Evolutionary conservation across 23 tunicate species (phyloP), one percentile per base, ranked within the genome.

Genomic region (Clavelina lepadiformis): DNA sequence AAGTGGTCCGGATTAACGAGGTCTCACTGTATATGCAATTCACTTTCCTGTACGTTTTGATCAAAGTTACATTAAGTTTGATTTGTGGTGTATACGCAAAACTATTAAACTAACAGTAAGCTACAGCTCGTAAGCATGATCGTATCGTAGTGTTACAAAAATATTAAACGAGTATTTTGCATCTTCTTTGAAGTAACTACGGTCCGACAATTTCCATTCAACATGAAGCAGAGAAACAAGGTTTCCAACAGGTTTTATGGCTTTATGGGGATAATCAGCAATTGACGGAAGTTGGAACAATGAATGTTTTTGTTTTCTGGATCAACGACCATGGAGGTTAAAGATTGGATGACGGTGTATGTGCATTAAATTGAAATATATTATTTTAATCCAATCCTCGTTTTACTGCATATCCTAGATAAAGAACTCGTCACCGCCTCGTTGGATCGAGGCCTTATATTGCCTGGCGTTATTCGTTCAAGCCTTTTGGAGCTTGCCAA

Each of bases 261-360:
- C 56, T 77, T 15, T 49, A 79, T 34, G 79, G 79, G 33, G 49
- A 21, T 7, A 49, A 79, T 7, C 69, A 72, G 19, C 15, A 46
- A 41, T 28, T 79, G 3, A 79, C 85, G 11, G 85, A 79, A 58
- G 79, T 45, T 45, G 85, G 85, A 31, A 58, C 71, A 32, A 72
- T 72, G 79, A 79, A 72, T 29, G 5, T 72, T 2, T 57, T 72
- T 24, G 72, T 79, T 41, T 72, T 38, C 49, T 79, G 85, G 85
- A 72, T 47, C 35, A 79, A 79, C 46, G 47, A 58, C 6, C 29
- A 73, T 4, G 83, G 83, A 28, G 68, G 78, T 72, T 41, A 11
- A 11, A 41, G 15, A 41, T 41, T 15, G 15, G 49, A 41, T 41
- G 49, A 11, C 49, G 49, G 49, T 41, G 15, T 15, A 11, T 15